Evolutionary conservation across 2,888 invertebrate genomes (phyloP), one percentile per base, ranked within the genome.

Genomic region (Drosophila austrosaltans): DNA sequence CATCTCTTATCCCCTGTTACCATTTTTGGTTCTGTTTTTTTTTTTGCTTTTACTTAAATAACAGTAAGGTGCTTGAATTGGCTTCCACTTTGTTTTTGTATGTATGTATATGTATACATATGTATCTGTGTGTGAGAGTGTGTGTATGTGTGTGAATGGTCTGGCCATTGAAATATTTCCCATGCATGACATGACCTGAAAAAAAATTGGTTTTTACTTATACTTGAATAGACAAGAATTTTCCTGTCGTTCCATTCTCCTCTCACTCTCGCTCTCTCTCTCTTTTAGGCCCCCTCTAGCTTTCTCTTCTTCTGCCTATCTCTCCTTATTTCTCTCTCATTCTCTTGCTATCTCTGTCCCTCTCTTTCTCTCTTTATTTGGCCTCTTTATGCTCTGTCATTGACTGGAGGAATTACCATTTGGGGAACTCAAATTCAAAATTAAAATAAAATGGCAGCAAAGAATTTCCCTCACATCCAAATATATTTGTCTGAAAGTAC

Each of bases 401-500:
- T 82, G 81, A 81, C 72, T 82, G 81, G 12, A 48, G 10, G 48
- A 86, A 86, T 80, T 86, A 80, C 74, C 69, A 74, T 82, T 84
- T 80, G 93, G 99, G 78, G 57, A 77, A 42, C 64, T 60, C 66
- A 72, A 64, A 78, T 65, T 40, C 57, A 63, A 66, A 70, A 69
- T 77, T 74, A 58, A 73, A 70, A 70, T 76, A 60, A 74, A 73
- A 64, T 69, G 72, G 48, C 25, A 76, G 61, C 61, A 68, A 65
- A 67, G 62, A 48, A 48, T 48, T 48, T 48, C 7, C 25, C 12
- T 48, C 25, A 25, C 10, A 25, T 25, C 10, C 48, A 48, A 25
- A 48, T 48, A 25, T 25, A 20, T 48, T 2, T 10, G 3, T 16
- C 8, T 68, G 22, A 40, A n/a, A 22, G 40, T 54, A 22, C 66